phyloP scores from a whole-genome alignment of 92 coral and sea anemone species.

The Hydrozoanthus gracilis region DNA sequence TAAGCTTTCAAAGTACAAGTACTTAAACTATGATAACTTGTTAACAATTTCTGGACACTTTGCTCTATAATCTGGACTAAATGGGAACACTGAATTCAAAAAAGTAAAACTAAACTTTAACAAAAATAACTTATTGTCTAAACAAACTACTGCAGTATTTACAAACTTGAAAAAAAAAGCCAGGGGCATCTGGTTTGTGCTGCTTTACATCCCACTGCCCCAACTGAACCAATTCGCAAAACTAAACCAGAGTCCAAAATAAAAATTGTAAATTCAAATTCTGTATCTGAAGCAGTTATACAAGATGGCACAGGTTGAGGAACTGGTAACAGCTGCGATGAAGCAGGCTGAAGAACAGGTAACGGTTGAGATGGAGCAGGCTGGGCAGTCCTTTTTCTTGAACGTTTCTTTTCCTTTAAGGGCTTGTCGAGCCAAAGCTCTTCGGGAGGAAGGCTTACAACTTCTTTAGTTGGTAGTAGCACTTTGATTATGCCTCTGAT shows the following conservation, averaged over 20 bases:
- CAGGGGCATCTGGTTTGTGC: no score
- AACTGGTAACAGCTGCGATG: not conserved
- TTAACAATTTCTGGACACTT: no score
- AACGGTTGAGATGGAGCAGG: not conserved
- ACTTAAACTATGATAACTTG: no score
- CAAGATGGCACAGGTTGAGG: not conserved
- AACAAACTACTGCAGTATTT: no score
- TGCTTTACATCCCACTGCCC: no score
- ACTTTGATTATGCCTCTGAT: not conserved
- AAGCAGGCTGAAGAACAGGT: not conserved
- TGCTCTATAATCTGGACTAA: no score
- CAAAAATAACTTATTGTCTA: no score
- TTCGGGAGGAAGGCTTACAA: not conserved
- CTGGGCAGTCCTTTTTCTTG: not conserved
- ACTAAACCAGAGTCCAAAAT: conserved; percentile 3
- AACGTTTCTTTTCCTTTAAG: not conserved
- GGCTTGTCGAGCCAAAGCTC: not conserved
- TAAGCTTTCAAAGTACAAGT: no score
- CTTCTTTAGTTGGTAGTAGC: not conserved
- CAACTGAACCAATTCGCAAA: not conserved
- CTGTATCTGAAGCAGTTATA: not conserved
- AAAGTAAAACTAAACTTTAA: no score
- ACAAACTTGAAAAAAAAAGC: no score
- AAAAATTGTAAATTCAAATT: conserved; percentile 12
- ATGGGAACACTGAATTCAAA: no score